Evolutionary conservation across 2,797 vertebrate species (phyloP).

Genomic region (Tangara arthus): DNA sequence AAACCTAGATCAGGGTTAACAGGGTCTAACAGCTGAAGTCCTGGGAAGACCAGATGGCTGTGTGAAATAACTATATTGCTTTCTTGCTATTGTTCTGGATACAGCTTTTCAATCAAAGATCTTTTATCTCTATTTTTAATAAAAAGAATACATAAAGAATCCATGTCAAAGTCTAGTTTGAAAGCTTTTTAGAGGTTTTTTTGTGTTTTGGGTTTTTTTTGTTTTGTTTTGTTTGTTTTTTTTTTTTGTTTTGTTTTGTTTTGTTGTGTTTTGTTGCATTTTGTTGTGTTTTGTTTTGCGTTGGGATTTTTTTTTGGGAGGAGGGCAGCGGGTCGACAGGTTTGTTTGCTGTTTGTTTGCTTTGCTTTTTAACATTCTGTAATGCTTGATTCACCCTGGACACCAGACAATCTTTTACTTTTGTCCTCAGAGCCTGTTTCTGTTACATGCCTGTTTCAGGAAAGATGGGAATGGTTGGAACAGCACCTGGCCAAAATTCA

Average conservation of each 20-base stretch:
- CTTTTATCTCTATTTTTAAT: neutral
- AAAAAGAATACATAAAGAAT: neutral
- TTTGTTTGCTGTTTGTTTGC: neutral
- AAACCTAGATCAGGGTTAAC: slow-evolving; percentile 20
- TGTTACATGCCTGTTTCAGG: neutral
- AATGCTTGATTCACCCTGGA: neutral
- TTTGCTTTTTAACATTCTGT: neutral
- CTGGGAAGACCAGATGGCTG: slow-evolving; percentile 15
- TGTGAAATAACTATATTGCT: neutral
- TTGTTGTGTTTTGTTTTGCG: accelerated
- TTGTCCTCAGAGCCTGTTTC: neutral
- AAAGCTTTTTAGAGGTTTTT: neutral
- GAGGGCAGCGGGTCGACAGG: accelerated
- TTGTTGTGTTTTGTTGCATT: neutral
- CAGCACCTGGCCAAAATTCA: neutral
- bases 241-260: no score
- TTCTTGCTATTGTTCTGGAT: neutral
- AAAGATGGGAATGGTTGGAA: neutral
- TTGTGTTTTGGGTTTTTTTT: neutral
- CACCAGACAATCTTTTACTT: neutral
- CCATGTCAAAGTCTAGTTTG: neutral
- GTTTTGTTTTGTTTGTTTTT: no score
- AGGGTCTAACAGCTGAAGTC: neutral
- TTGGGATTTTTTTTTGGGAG: accelerated
- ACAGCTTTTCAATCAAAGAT: neutral